Evolutionary conservation across 2,888 invertebrate species (phyloP).

Genomic region (Lithosia quadra): DNA sequence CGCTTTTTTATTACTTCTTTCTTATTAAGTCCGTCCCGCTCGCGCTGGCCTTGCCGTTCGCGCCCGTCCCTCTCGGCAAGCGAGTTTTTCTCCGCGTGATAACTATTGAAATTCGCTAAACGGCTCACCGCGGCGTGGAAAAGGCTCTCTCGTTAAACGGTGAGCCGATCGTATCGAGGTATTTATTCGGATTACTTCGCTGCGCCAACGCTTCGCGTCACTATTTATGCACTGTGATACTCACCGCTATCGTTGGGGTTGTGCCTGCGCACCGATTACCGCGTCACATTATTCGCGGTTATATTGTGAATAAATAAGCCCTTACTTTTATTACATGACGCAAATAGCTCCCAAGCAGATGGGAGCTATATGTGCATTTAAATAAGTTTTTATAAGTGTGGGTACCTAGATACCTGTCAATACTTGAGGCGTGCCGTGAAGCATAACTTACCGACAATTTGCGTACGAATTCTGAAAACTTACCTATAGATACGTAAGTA

Average conservation of each 20-base stretch:
- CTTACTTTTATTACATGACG: conserved; percentile 62
- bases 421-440: conserved; percentile 19
- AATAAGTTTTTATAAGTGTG: conserved; percentile 34
- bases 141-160: conserved; percentile 86
- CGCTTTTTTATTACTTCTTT: conserved; percentile 86
- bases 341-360: conserved; percentile 54
- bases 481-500: neutral
- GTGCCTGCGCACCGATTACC: conserved; percentile 60
- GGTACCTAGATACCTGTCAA: conserved; percentile 19
- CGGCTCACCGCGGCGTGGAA: conserved; percentile 85
- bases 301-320: conserved; percentile 67
- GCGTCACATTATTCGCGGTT: conserved; percentile 64
- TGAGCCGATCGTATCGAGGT: conserved; percentile 83
- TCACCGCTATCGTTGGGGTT: conserved; percentile 56
- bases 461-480: conserved; percentile 9
- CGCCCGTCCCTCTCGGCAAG: conserved; percentile 72
- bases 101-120: conserved; percentile 87
- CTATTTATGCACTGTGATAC: conserved; percentile 77
- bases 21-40: conserved; percentile 80
- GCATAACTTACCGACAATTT: conserved; percentile 20
- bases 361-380: conserved; percentile 38
- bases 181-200: conserved; percentile 80
- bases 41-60: conserved; percentile 64
- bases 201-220: conserved; percentile 73
- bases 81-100: conserved; percentile 85